These are phyloP conservation scores for Nasonia vitripennis DNA, from an alignment of 1,140 invertebrate genomes.

Conservation along the genomic window DNA sequence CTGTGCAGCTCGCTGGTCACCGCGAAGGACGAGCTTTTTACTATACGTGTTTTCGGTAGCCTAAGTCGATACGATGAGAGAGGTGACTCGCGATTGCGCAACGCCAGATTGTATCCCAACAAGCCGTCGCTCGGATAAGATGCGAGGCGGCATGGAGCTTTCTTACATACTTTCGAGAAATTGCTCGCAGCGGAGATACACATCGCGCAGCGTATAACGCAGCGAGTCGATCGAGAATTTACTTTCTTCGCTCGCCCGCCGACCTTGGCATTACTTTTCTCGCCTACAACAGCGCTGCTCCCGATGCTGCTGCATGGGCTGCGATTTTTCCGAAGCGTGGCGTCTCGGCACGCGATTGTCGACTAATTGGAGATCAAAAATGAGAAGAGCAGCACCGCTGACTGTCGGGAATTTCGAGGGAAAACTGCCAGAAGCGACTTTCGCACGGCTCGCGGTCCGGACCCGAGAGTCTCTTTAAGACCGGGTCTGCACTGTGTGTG, in stretches of 20 bases:
- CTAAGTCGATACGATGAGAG: too few relatives aligned
- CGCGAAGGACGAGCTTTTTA: too few relatives aligned
- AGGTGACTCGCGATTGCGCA: too few relatives aligned
- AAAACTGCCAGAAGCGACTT: not conserved
- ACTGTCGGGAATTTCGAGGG: not conserved
- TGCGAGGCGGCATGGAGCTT: too few relatives aligned
- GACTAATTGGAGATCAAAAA: not conserved
- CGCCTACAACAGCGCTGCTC: not conserved
- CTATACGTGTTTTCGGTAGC: too few relatives aligned
- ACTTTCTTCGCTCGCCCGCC: conserved; percentile 23
- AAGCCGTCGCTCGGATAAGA: too few relatives aligned
- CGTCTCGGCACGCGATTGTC: not conserved
- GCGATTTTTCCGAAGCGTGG: not conserved
- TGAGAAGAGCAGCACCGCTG: too few relatives aligned
- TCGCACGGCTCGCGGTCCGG: not conserved
- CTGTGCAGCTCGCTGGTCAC: too few relatives aligned
- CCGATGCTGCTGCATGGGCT: not conserved
- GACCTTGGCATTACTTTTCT: conserved; percentile 41
- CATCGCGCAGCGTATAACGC: too few relatives aligned
- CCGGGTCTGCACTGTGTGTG: not conserved
- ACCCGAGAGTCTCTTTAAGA: not conserved
- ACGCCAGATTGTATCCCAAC: too few relatives aligned
- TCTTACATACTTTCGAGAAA: too few relatives aligned
- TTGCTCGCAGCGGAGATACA: too few relatives aligned
- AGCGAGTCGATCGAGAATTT: conserved; percentile 11